Evolutionary conservation across 2,113 vertebrate species (phyloP).

Genomic region (Nestor notabilis): DNA sequence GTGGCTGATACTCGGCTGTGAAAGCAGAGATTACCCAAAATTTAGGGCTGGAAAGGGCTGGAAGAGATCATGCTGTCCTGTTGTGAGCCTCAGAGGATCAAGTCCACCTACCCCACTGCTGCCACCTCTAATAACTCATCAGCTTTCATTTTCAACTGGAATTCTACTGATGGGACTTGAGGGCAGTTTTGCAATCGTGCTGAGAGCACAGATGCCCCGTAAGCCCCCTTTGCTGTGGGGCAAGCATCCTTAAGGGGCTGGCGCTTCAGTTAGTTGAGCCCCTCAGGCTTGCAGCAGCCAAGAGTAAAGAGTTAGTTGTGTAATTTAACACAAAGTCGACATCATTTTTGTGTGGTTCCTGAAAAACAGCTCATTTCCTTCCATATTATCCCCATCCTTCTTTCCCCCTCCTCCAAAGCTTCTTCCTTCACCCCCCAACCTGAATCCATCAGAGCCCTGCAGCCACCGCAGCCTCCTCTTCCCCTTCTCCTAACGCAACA

Average conservation of each 20-base stretch:
- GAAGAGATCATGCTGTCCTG: background rate
- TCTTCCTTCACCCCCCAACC: background rate
- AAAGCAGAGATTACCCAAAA: background rate
- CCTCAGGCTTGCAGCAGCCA: background rate
- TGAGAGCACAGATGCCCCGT: background rate
- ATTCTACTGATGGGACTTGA: background rate
- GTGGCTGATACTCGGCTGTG: background rate
- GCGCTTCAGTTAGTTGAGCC: background rate
- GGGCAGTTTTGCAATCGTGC: accelerated
- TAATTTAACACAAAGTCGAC: background rate
- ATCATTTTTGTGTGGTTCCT: background rate
- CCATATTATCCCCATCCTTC: background rate
- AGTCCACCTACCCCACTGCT: background rate
- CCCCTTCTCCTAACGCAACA: background rate
- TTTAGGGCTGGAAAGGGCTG: background rate
- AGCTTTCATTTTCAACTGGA: background rate
- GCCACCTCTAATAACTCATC: background rate
- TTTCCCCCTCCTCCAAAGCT: background rate
- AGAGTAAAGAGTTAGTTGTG: background rate
- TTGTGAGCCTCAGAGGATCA: accelerated
- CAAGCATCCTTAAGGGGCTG: background rate
- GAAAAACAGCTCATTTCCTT: accelerated
- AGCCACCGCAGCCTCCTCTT: background rate
- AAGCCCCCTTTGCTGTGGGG: background rate
- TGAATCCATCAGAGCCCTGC: background rate